Conservation (phyloP, 2,113 vertebrate species). For the Muntiacus muntjak region DNA sequence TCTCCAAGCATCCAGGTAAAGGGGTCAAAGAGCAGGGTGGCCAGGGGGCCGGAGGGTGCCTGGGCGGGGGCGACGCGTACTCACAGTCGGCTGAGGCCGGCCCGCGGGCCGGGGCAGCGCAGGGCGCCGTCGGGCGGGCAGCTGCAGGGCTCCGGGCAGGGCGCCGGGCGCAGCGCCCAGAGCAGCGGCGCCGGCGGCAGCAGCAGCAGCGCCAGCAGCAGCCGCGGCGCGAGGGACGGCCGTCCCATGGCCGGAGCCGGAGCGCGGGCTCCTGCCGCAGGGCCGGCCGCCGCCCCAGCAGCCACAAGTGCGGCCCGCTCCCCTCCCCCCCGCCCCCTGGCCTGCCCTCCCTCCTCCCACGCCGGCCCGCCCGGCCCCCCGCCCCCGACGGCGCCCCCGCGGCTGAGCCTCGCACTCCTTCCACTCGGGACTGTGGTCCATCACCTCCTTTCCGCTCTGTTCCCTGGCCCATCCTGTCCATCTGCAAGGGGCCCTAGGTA, state of each 20-base stretch:
- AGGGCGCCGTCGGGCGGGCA: slow-evolving; percentile 67
- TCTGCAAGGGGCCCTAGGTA: not conserved
- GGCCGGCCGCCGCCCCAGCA: not conserved
- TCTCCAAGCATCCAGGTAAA: not conserved
- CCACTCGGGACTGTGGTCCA: not conserved
- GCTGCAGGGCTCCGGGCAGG: slow-evolving; percentile 68
- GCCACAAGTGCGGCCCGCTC: accelerated
- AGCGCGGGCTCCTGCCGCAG: not conserved
- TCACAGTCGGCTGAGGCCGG: slow-evolving; percentile 63
- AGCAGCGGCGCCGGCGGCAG: not conserved
- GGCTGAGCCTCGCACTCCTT: not conserved
- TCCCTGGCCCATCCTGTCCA: not conserved
- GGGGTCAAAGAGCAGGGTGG: not conserved
- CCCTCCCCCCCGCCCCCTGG: slow-evolving; percentile 36
- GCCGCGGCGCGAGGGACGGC: not conserved
- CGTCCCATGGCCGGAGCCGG: slow-evolving; percentile 23
- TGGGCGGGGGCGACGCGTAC: not conserved
- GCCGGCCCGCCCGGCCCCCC: not conserved
- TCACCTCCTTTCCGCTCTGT: not conserved
- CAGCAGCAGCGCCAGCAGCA: not conserved
- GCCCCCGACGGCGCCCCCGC: not conserved
- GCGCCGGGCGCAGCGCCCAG: not conserved
- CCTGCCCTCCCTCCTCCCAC: not conserved
- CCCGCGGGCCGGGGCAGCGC: slow-evolving; percentile 58
- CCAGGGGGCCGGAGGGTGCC: not conserved